phyloP scores from a whole-genome alignment of 2,113 vertebrate genomes.

The Taurulus bubalis region DNA sequence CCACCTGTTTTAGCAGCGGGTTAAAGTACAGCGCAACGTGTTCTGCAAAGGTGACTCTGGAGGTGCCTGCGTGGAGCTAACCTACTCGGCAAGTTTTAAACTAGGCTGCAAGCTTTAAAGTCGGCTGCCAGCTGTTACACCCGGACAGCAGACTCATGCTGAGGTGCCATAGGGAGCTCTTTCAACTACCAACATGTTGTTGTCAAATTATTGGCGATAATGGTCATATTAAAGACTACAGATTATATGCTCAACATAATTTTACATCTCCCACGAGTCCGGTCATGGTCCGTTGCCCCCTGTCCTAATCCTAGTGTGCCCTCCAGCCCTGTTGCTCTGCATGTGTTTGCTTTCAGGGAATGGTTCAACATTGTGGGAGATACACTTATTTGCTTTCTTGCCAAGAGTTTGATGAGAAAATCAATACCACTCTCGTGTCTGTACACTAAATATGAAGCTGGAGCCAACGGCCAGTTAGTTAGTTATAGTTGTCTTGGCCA shows the following conservation, averaged over 20 bases:
- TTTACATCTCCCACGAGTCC: neutral
- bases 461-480: neutral
- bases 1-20: constrained; percentile 71
- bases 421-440: neutral
- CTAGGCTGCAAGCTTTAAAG: constrained; percentile 25
- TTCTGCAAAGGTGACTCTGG: constrained; percentile 44
- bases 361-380: neutral
- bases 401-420: neutral
- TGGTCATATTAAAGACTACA: neutral
- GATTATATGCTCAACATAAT: neutral
- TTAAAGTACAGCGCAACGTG: constrained; percentile 41
- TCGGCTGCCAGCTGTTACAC: neutral
- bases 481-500: neutral
- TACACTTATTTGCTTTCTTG: neutral
- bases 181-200: neutral
- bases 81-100: constrained; percentile 46
- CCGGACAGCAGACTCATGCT: neutral
- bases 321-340: neutral
- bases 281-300: neutral
- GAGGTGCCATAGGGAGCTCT: neutral
- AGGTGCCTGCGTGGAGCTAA: constrained; percentile 13
- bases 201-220: neutral
- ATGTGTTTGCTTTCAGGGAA: neutral
- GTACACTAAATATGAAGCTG: neutral
- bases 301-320: neutral